A percentile compares a stretch with the other conserved stretches of the same genome.
Evolutionary conservation across 2,888 invertebrate genomes (phyloP).

Genomic region (Dinocampus coccinellae): DNA sequence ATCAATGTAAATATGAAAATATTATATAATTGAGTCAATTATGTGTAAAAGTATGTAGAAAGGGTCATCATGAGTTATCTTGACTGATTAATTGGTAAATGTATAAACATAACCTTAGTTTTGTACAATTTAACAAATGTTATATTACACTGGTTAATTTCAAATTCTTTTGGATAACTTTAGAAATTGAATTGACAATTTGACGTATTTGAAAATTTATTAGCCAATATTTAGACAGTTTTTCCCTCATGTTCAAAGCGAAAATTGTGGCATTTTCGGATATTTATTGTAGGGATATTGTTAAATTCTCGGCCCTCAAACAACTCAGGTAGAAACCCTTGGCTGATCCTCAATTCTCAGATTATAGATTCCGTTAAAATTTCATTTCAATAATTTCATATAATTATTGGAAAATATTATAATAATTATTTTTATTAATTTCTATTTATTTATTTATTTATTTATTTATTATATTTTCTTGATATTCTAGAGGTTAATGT

Average conservation of each 20-base stretch:
- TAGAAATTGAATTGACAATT: too few species aligned
- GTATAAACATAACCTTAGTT: too few species aligned
- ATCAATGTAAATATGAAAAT: too few species aligned
- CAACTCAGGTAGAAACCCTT: neutral
- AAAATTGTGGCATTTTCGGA: neutral
- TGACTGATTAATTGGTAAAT: too few species aligned
- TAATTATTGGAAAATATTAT: neutral
- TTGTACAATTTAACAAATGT: too few species aligned
- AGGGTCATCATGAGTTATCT: too few species aligned
- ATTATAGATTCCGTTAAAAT: neutral
- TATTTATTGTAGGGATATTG: neutral
- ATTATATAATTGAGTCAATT: too few species aligned
- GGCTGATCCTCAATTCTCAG: too few species aligned
- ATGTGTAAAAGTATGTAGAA: too few species aligned
- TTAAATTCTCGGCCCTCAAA: neutral
- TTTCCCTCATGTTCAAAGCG: too few species aligned
- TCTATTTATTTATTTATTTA: neutral
- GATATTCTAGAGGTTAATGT: slow-evolving; percentile 72
- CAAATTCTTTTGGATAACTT: too few species aligned
- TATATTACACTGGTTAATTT: too few species aligned
- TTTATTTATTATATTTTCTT: slow-evolving; percentile 4
- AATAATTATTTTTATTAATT: neutral
- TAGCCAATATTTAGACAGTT: neutral
- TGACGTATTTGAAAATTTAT: neutral
- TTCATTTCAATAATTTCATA: neutral